Evolutionary conservation across 2,888 invertebrate species (phyloP), one percentile per base, ranked within the genome.

Genomic region (Calliphora vomitoria): DNA sequence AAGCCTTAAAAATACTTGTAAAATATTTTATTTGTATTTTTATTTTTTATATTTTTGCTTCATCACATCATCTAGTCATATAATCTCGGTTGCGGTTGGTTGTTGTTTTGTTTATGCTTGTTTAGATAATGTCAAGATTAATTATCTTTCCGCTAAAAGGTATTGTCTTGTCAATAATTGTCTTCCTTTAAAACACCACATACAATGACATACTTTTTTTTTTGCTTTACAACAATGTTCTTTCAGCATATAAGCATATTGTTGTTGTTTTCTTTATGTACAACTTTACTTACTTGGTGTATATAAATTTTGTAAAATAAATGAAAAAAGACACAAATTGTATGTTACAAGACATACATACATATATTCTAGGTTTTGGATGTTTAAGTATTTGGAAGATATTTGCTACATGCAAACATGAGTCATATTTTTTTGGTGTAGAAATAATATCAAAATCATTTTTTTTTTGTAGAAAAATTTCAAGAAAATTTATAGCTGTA

Each of bases 71-170:
- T 71, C 35, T 72, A 71, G 76, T 69, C 80, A 75, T 71, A 75
- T 85, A 81, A 85, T 81, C 75, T 85, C 75, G 38, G 83, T 81
- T 87, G 82, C 74, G 75, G 82, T 85, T 81, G 68, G 35, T 66
- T 84, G 68, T 75, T 82, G 41, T 80, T 80, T 87, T 78, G 66
- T 85, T 87, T 79, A 82, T 82, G 85, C 87, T 82, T 89, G 90
- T 89, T 90, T 89, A 90, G 89, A 90, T 90, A 89, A 90, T 89
- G 89, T 90, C 90, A 90, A 89, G 90, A 90, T 90, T 90, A 90
- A 90, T 90, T 90, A 90, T 89, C 89, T 89, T 90, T 88, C 88
- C 88, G 85, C 89, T 89, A 64, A 79, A 82, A 82, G 87, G 87
- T 87, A 90, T 90, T 90, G 90, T 90, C 89, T 88, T 90, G 90